A percentile compares a stretch with the other conserved stretches of the same genome.
These are phyloP conservation scores for Drosophila hamatofila DNA, from an alignment of 2,888 invertebrate genomes.

Conservation along the genomic window DNA sequence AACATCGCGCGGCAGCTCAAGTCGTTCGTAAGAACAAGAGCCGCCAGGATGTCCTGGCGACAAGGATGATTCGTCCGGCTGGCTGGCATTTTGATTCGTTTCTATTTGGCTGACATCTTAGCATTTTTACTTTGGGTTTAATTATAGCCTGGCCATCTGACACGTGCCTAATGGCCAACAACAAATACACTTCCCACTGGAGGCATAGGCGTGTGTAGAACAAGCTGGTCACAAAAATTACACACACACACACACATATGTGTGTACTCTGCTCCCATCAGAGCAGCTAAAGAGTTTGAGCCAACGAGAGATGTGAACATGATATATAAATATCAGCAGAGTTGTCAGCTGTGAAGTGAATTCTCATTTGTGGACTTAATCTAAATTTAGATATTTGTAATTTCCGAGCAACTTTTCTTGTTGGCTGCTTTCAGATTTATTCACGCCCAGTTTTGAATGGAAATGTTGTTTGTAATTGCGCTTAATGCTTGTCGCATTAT, in stretches of 20 bases:
- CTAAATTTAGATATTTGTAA: not conserved
- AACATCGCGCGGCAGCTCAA: constrained; percentile 24
- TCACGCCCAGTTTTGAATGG: constrained; percentile 3
- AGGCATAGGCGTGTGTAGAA: too few relatives aligned
- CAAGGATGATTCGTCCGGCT: constrained; percentile 19
- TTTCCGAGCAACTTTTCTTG: not conserved
- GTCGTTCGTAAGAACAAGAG: constrained; percentile 1
- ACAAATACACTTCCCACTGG: not conserved
- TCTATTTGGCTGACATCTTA: constrained; percentile 43
- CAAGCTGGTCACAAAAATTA: not conserved
- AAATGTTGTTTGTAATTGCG: constrained; percentile 5
- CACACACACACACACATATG: too few relatives aligned
- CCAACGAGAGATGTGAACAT: too few relatives aligned
- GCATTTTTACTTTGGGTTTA: constrained; percentile 66
- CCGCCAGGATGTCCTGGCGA: constrained; percentile 17
- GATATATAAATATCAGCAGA: not conserved
- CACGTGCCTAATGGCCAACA: constrained; percentile 31
- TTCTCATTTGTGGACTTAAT: not conserved
- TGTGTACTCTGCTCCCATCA: too few relatives aligned
- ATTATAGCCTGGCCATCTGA: constrained; percentile 43
- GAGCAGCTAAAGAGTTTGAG: not conserved
- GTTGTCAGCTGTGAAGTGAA: not conserved
- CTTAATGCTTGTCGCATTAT: constrained; percentile 1
- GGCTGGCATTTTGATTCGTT: constrained; percentile 35
- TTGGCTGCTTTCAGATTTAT: not conserved